Conservation (phyloP, 2,113 vertebrate species). For the Donacobius atricapilla region DNA sequence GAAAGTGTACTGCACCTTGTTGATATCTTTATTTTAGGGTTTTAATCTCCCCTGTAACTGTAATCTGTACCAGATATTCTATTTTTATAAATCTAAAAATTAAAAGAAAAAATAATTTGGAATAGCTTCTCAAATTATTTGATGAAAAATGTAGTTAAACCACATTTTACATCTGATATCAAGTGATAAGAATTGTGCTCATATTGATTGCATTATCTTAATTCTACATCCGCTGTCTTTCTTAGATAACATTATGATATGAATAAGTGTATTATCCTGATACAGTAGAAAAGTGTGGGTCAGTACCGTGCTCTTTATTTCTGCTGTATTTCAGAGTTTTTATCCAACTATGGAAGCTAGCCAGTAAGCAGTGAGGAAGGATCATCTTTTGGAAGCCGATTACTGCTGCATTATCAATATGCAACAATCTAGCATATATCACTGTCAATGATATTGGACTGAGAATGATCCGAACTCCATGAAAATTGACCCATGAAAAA, state of each 20-base stretch:
- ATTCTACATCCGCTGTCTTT: background rate
- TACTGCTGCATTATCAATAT: background rate
- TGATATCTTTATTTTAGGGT: background rate
- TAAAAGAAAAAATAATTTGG: background rate
- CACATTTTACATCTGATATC: background rate
- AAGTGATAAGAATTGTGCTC: background rate
- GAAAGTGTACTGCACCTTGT: background rate
- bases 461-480: background rate
- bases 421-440: background rate
- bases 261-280: background rate
- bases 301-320: background rate
- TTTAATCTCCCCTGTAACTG: background rate
- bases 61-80: background rate
- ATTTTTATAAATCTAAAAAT: background rate
- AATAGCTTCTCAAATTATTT: background rate
- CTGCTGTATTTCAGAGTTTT: background rate
- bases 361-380: background rate
- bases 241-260: background rate
- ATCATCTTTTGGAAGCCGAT: constrained; percentile 17
- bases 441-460: background rate
- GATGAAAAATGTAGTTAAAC: background rate
- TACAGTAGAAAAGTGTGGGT: background rate
- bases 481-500: background rate
- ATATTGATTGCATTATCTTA: background rate
- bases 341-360: background rate